Conservation (phyloP, 2,888 invertebrate species). For the Cryptus armator region DNA sequence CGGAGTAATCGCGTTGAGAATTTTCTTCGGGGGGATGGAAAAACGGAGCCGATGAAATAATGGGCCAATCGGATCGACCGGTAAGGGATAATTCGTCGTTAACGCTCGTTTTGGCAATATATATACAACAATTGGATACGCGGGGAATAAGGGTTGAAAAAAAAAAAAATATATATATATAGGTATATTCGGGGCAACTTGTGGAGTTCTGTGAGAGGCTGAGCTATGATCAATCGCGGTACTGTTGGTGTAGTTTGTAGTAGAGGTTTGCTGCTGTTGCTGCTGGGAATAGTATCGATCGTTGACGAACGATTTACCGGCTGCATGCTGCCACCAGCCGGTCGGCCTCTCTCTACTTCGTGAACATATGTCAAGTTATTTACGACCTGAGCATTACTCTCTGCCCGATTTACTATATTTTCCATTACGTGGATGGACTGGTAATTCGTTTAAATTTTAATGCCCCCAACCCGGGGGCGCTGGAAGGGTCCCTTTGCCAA, state of each 20-base stretch:
- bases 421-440: conserved; percentile 81
- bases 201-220: conserved; percentile 41
- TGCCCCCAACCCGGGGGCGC: conserved; percentile 14
- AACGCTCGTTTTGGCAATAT: conserved; percentile 5
- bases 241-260: conserved; percentile 53
- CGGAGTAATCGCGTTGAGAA: not conserved
- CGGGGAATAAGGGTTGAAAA: not conserved
- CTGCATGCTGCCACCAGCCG: conserved; percentile 78
- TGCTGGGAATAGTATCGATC: conserved; percentile 78
- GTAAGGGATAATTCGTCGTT: conserved; percentile 21
- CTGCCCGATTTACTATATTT: conserved; percentile 82
- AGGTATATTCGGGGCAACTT: conserved; percentile 29
- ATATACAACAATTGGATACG: not conserved
- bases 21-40: conserved; percentile 6
- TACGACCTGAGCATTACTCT: conserved; percentile 82
- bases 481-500: conserved; percentile 22
- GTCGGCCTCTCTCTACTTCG: conserved; percentile 72
- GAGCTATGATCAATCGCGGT: conserved; percentile 57
- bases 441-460: conserved; percentile 75
- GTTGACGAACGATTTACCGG: conserved; percentile 80
- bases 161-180: not conserved
- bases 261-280: conserved; percentile 20
- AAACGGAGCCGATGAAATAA: not conserved
- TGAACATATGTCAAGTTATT: conserved; percentile 83
- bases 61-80: not conserved